Base-by-base conservation (phyloP, 2,888 invertebrate species). In the Thecophora atra region DNA sequence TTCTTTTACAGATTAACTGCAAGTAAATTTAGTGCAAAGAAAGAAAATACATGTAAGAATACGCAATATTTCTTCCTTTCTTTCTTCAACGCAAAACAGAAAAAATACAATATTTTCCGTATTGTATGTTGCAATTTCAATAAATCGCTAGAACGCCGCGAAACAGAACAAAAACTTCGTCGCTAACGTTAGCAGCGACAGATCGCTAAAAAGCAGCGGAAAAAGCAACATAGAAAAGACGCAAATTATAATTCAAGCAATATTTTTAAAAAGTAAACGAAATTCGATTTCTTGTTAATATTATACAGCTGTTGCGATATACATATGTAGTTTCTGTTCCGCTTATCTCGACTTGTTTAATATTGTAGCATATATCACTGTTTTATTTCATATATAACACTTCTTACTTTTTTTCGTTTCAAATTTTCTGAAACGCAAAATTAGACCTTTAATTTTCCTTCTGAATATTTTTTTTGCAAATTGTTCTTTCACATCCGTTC, bases 401-500 rank as follows among this genome's bases (percentile, higher is more conserved):
- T 63, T 63, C 66, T 66, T 66, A 66, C 66, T 52, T 52, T 52
- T n/a, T 65, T 66, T 66, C 13, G 28, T 52, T 52, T 28, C 24
- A 52, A 28, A 24, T 64, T 64, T 47, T 6, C 19, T 66, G n/a
- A 52, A 66, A 66, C 51, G 28, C 44, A 28, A 60, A 37, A 69
- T 42, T 44, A 24, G 8, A 69, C 17, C 17, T 54, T 30, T 26
- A 28, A n/a, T 3, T 47, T 11, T 19, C n/a, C 13, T 17, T 2
- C n/a, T 19, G 17, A 44, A 64, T 11, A 60, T 63, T 60, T 60
- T n/a, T 63, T 28, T 51, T 63, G 26, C 42, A n/a, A n/a, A n/a
- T n/a, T n/a, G n/a, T 13, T 51, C 58, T 63, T 70, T 70, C 70
- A 70, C 70, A 70, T 62, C 60, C 70, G 70, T 63, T 70, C 60